phyloP scores from a whole-genome alignment of 1,140 invertebrate genomes.

The Schlechtendalia chinensis region DNA sequence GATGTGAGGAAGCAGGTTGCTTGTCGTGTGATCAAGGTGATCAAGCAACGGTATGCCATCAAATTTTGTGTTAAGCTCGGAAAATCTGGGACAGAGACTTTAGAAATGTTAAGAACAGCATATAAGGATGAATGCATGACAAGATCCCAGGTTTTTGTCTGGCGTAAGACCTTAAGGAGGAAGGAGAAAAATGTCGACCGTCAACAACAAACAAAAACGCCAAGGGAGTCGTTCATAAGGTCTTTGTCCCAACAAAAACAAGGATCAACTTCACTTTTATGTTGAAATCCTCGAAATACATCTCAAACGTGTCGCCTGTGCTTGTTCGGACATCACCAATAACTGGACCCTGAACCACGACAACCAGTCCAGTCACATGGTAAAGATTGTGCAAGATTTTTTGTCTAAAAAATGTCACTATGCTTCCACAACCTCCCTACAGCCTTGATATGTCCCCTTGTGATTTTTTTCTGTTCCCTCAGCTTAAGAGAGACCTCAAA shows the following conservation, averaged over 20 bases:
- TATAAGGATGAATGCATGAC: too few species aligned
- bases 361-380: conserved; percentile 54
- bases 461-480: too few species aligned
- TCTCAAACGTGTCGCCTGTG: not conserved
- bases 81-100: too few species aligned
- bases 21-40: too few species aligned
- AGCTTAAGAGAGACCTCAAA: too few species aligned
- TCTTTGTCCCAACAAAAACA: conserved; percentile 26
- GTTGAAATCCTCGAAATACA: conserved; percentile 50
- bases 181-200: conserved; percentile 29
- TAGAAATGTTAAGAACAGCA: too few species aligned
- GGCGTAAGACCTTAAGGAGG: conserved; percentile 47
- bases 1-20: too few species aligned
- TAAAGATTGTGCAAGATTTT: too few species aligned
- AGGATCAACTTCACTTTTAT: conserved; percentile 50
- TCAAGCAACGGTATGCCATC: too few species aligned
- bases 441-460: too few species aligned
- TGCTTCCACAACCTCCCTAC: conserved; percentile 51
- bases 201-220: not conserved
- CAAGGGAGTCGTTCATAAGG: not conserved
- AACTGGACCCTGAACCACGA: conserved; percentile 52
- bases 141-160: conserved; percentile 44
- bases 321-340: not conserved
- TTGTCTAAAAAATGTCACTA: conserved; percentile 49
- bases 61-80: too few species aligned